Evolutionary conservation across 1,140 invertebrate species (phyloP).

Genomic region (Chironomus tepperi): DNA sequence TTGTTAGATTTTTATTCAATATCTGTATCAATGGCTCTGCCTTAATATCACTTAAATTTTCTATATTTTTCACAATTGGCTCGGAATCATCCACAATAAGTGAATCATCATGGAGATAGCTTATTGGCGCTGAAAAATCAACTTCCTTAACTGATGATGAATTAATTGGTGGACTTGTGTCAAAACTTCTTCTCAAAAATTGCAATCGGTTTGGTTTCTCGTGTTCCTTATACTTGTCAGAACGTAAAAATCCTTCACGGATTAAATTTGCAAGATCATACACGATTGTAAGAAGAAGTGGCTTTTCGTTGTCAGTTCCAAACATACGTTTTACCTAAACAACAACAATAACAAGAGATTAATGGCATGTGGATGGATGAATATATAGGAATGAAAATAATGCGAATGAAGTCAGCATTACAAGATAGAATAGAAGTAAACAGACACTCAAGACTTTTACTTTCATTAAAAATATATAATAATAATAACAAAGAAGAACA

Average conservation of each 20-base stretch:
- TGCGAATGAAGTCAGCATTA: too few species aligned
- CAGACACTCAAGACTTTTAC: not conserved
- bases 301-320: constrained; percentile 43
- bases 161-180: constrained; percentile 30
- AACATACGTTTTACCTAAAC: constrained; percentile 48
- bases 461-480: not conserved
- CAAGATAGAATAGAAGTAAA: not conserved
- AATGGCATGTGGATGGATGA: too few species aligned
- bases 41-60: not conserved
- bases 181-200: constrained; percentile 39
- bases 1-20: constrained; percentile 23
- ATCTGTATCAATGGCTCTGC: constrained; percentile 12
- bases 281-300: constrained; percentile 52
- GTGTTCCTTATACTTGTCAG: constrained; percentile 31
- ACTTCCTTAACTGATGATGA: constrained; percentile 30
- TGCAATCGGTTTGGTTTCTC: constrained; percentile 38
- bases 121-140: constrained; percentile 32
- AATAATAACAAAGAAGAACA: not conserved
- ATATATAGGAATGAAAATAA: too few species aligned
- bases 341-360: too few species aligned
- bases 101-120: constrained; percentile 25
- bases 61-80: not conserved
- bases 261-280: constrained; percentile 55
- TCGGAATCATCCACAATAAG: constrained; percentile 23
- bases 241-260: constrained; percentile 27